Evolutionary conservation across 2,113 vertebrate species (phyloP).

Genomic region (Caloenas nicobarica): DNA sequence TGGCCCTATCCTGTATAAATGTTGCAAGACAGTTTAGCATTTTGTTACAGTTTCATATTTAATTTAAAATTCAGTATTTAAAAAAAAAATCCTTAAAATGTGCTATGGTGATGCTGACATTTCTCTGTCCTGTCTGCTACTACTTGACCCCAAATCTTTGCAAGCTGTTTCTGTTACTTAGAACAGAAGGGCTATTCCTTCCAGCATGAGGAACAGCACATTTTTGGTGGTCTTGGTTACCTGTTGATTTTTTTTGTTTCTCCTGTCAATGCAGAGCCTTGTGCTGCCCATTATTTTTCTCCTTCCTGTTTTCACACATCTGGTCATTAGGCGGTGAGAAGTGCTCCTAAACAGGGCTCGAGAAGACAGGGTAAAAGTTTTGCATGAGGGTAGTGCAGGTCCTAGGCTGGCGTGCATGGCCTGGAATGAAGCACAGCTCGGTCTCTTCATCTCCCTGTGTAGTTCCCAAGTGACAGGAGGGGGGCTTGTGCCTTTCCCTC

Average conservation of each 20-base stretch:
- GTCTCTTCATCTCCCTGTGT: neutral
- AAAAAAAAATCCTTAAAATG: neutral
- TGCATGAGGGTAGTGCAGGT: neutral
- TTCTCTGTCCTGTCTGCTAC: neutral
- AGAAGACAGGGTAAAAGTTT: neutral
- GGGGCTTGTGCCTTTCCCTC: neutral
- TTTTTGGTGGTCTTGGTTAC: neutral
- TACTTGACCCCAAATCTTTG: neutral
- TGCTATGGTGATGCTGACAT: neutral
- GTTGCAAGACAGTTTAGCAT: neutral
- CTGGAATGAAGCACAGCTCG: neutral
- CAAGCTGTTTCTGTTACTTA: neutral
- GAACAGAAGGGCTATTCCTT: neutral
- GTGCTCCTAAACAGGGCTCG: neutral
- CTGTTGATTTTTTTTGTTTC: neutral
- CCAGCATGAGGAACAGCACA: neutral
- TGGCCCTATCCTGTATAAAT: neutral
- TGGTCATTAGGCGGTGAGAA: neutral
- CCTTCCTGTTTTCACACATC: neutral
- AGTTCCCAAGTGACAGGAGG: neutral
- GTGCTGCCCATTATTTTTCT: neutral
- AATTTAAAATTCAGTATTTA: neutral
- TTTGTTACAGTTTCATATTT: neutral
- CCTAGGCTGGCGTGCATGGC: rapidly evolving
- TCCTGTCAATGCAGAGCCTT: neutral